A percentile compares a stretch with the other conserved stretches of the same genome.
These are phyloP conservation scores for Dryoscopus gambensis DNA, from an alignment of 2,113 vertebrate genomes.

Conservation along the genomic window DNA sequence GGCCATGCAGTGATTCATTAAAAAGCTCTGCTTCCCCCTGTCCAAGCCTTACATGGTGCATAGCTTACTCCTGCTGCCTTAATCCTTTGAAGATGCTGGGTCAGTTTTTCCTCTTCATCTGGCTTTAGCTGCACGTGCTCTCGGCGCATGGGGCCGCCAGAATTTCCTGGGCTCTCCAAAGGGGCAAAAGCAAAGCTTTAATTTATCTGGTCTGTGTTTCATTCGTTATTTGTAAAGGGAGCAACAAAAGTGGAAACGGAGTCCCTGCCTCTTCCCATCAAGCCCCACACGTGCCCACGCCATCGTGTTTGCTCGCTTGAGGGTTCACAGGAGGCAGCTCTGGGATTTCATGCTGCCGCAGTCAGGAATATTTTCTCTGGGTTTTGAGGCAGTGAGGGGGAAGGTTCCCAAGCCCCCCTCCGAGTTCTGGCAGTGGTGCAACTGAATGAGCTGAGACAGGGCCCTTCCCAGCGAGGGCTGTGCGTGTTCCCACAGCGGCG, in stretches of 20 bases:
- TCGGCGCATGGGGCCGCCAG: fast-evolving
- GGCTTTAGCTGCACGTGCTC: neutral
- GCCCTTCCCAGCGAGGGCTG: slow-evolving; percentile 6
- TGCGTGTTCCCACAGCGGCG: neutral
- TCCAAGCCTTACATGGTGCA: slow-evolving; percentile 33
- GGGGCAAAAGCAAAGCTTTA: neutral
- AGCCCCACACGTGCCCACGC: neutral
- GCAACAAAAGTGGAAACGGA: neutral
- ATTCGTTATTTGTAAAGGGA: neutral
- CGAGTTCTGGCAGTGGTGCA: neutral
- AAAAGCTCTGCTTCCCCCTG: neutral
- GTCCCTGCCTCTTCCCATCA: neutral
- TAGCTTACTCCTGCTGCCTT: neutral
- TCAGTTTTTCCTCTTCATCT: slow-evolving; percentile 42
- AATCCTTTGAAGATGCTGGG: slow-evolving; percentile 32
- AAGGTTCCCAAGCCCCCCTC: neutral
- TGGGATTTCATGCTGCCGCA: slow-evolving; percentile 9
- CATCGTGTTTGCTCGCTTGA: neutral
- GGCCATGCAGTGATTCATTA: neutral
- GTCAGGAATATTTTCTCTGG: neutral
- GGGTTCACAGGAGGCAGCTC: neutral
- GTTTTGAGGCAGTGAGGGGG: neutral
- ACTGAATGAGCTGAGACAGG: neutral
- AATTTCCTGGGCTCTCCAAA: neutral
- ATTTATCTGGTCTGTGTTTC: neutral